Percentiles rank a stretch among this genome's conserved stretches.
These are phyloP conservation scores for Thaumetopoea pityocampa DNA, from an alignment of 1,140 invertebrate species.

Conservation along the genomic window DNA sequence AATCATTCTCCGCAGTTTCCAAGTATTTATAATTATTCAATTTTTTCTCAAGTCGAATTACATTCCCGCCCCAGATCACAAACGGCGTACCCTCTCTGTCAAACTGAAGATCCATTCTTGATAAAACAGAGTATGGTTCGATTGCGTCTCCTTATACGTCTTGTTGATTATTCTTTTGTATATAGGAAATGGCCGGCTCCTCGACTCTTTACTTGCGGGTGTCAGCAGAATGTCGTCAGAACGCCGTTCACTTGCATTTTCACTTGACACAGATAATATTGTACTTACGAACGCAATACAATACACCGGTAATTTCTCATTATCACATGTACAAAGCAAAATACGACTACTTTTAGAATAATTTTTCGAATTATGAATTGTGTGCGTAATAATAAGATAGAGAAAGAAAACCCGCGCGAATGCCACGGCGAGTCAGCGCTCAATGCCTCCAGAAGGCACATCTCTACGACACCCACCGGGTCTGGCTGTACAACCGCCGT, in stretches of 20 bases:
- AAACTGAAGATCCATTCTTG: slow-evolving; percentile 61
- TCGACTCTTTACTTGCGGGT: not conserved
- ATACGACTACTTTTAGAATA: no score
- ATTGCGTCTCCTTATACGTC: not conserved
- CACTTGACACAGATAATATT: slow-evolving; percentile 14
- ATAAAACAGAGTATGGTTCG: not conserved
- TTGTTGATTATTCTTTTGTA: not conserved
- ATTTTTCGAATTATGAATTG: no score
- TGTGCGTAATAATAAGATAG: no score
- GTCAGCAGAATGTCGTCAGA: slow-evolving; percentile 7
- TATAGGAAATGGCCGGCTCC: not conserved
- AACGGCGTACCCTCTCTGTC: slow-evolving; percentile 71
- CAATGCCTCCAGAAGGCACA: no score
- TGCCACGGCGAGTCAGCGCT: no score
- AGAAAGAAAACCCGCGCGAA: no score
- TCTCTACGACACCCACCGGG: no score
- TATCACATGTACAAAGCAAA: no score
- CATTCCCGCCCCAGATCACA: slow-evolving; percentile 68
- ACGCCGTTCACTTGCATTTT: slow-evolving; percentile 5
- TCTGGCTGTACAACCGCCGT: no score
- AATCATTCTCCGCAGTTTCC: slow-evolving; percentile 79
- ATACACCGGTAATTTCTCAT: no score
- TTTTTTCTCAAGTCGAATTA: slow-evolving; percentile 72
- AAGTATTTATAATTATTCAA: slow-evolving; percentile 60
- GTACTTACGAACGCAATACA: no score